A percentile compares a stretch with the other conserved stretches of the same genome.
phyloP scores from a whole-genome alignment of 1,140 invertebrate genomes.

The Arctopsyche grandis region DNA sequence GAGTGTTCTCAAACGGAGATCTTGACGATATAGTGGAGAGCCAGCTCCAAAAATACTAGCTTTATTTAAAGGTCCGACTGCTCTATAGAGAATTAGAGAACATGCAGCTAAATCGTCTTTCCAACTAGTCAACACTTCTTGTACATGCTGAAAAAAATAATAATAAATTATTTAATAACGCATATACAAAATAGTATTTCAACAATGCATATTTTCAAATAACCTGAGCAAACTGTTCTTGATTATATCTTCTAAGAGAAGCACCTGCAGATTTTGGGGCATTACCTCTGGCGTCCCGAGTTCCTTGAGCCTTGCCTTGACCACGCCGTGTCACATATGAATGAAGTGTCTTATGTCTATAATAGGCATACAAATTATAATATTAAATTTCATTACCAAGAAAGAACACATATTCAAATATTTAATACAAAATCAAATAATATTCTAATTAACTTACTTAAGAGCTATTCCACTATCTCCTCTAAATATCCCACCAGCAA shows the following conservation, averaged over 20 bases:
- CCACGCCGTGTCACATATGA: slow-evolving; percentile 86
- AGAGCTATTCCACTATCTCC: slow-evolving; percentile 63
- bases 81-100: slow-evolving; percentile 81
- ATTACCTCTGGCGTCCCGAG: slow-evolving; percentile 74
- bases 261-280: slow-evolving; percentile 84
- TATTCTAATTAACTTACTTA: slow-evolving; percentile 43
- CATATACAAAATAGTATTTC: background rate
- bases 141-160: slow-evolving; percentile 73
- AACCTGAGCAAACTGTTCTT: slow-evolving; percentile 74
- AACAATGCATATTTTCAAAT: background rate
- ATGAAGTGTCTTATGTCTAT: slow-evolving; percentile 85
- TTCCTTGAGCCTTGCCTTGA: slow-evolving; percentile 82
- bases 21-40: slow-evolving; percentile 74
- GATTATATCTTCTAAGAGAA: slow-evolving; percentile 82
- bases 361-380: background rate
- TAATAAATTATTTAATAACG: too few relatives aligned
- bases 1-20: slow-evolving; percentile 75
- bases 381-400: too few relatives aligned
- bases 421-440: slow-evolving; percentile 20
- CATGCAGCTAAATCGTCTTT: slow-evolving; percentile 73
- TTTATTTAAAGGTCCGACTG: slow-evolving; percentile 78
- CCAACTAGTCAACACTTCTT: slow-evolving; percentile 80
- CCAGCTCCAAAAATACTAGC: slow-evolving; percentile 80
- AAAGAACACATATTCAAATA: too few relatives aligned
- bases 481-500: slow-evolving; percentile 85